Evolutionary conservation across 2,797 vertebrate genomes (phyloP).

Genomic region (Phataginus tricuspis): DNA sequence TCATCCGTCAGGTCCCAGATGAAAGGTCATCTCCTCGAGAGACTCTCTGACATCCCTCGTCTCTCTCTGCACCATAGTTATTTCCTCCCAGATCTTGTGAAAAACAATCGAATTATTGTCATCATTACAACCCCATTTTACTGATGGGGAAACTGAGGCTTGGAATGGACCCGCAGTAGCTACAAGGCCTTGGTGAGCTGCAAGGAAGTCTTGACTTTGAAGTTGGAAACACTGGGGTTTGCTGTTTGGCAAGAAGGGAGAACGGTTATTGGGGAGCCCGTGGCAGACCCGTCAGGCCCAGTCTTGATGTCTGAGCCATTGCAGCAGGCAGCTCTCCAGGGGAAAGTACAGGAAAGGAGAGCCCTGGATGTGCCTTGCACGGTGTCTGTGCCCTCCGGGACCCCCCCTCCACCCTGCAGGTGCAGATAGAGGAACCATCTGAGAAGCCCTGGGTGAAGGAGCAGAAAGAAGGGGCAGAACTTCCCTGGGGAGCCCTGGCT

Average conservation of each 20-base stretch:
- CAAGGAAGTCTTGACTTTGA: background rate
- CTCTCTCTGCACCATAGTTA: rapidly evolving
- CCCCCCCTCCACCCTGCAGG: too few relatives aligned
- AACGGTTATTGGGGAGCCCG: rapidly evolving
- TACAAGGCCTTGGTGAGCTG: background rate
- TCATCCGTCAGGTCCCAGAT: background rate
- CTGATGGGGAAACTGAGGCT: background rate
- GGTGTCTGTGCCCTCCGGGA: rapidly evolving
- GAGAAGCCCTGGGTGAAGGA: background rate
- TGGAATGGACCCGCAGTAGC: background rate
- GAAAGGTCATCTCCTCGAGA: background rate
- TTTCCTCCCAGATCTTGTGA: rapidly evolving
- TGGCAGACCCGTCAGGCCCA: background rate
- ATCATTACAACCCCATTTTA: background rate
- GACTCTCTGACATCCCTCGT: background rate
- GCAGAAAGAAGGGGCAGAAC: background rate
- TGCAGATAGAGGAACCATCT: too few relatives aligned
- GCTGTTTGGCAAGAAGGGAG: background rate
- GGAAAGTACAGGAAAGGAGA: background rate
- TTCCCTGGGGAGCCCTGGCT: background rate
- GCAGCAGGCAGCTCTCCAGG: rapidly evolving
- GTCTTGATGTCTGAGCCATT: background rate
- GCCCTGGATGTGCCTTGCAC: background rate
- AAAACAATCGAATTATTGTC: rapidly evolving
- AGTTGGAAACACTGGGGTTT: background rate